Evolutionary conservation across 2,113 vertebrate genomes (phyloP), one percentile per base, ranked within the genome.

Genomic region (Excalfactoria chinensis): DNA sequence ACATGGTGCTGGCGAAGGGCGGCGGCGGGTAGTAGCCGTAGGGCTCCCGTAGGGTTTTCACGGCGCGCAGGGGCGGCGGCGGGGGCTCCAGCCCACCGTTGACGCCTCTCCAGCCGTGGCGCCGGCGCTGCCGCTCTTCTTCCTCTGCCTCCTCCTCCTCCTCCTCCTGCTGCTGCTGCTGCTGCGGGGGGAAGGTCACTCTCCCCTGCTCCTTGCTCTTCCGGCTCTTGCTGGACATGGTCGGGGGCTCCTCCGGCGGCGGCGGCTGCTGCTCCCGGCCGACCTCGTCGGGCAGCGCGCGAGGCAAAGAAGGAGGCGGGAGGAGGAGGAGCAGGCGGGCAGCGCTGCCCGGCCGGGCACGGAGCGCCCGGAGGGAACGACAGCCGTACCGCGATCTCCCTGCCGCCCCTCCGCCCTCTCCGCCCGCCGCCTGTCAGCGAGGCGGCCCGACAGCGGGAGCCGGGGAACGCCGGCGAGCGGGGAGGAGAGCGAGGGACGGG

Each of bases 51-150:
- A 95, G 95, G 74, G 94, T 95, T 76, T 95, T 96, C 35, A 96
- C 85, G 13, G 95, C 92, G 73, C 90, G 78, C 0, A 17, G 93
- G 23, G 58, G 94, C 9, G 84, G 95, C 79, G 74, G 94, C 51
- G 82, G 94, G 85, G 96, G 94, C 91, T 97, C 97, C 43, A 96
- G 97, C 6, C 96, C 97, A 69, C 98, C 98, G 80, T 98, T 98
- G 94, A 97, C 95, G 75, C 97, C 98, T 82, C 97, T 93, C 98
- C 97, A 97, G 86, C 97, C 97, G 63, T 97, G 96, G 90, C 96
- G 97, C 78, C 96, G 88, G 81, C 90, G 96, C 86, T 95, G 95
- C 80, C 86, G 95, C 82, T 95, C 95, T 59, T 97, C 97, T 88
- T 96, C 90, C 77, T 96, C 97, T 5, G 93, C 86, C 13, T 75